Base-by-base conservation (phyloP, 1,140 invertebrate genomes). In the Paraescarpia echinospica region DNA sequence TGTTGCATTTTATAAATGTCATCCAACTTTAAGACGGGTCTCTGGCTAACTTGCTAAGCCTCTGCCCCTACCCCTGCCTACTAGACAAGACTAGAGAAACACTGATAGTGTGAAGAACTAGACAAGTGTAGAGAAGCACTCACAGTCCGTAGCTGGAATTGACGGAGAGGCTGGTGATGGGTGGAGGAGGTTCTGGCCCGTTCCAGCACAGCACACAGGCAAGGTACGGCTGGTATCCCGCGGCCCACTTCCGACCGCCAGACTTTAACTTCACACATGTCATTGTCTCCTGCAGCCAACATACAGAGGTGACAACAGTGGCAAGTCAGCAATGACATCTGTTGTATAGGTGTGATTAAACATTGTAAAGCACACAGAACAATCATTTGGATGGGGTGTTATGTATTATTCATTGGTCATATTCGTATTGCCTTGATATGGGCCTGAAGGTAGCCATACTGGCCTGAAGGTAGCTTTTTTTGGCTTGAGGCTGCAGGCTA, bases 81-180 rank as follows among this genome's bases (percentile, higher is more conserved):
- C n/a, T n/a, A n/a, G n/a, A n/a, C n/a, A n/a, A 6, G 41, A 6
- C 41, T 41, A 12, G 12, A 12, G 12, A 77, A 77, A 18, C 22
- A 27, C 9, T 77, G 59, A 12, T 77, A 77, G 59, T 77, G 18
- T 77, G 22, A 27, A 18, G 27, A 51, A 77, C 59, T 77, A 77
- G 59, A 77, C 12, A 31, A 51, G 48, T 51, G 48, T 51, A 18
- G 2, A 14, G 59, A 77, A 27, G 4, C 59, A 98, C 98, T 98
- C 97, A 99, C 98, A 99, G 97, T 96, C 98, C 98, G 96, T 99
- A 99, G 35, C 98, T 98, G 94, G 99, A 99, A 96, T 99, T 99
- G 95, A 99, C 97, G 94, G 98, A 98, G 94, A 99, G 97, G 93
- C 98, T 97, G 92, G 98, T 98, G 92, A 99, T 98, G 95, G 97